These are phyloP conservation scores for Oligia strigilis DNA, from an alignment of 2,888 invertebrate genomes.

Conservation along the genomic window DNA sequence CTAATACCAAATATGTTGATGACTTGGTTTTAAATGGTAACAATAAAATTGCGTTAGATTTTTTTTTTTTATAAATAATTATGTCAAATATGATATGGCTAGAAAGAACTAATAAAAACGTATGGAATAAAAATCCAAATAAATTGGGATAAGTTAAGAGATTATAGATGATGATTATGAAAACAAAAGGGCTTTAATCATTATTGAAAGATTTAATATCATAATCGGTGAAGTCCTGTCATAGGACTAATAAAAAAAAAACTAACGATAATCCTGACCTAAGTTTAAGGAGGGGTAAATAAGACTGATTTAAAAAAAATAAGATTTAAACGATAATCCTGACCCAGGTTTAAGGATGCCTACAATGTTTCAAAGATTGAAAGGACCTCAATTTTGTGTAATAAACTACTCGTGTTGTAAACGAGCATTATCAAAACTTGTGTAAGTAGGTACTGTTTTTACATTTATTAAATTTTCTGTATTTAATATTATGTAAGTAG, in stretches of 20 bases:
- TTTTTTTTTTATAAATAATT: background rate
- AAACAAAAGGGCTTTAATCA: background rate
- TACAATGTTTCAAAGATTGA: constrained; percentile 8
- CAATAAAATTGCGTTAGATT: background rate
- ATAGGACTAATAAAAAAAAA: background rate
- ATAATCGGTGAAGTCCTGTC: no score
- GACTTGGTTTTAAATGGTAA: background rate
- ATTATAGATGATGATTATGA: background rate
- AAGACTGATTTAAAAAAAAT: background rate
- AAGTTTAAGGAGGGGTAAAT: background rate
- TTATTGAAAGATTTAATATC: background rate
- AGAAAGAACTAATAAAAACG: background rate
- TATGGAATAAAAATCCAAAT: background rate
- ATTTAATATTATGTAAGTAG: background rate
- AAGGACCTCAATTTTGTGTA: background rate
- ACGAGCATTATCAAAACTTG: background rate
- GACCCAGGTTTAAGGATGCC: no score
- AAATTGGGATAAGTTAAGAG: background rate
- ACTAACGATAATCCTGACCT: no score
- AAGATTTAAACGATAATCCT: background rate
- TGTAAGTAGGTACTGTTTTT: background rate
- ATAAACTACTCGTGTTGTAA: constrained; percentile 28
- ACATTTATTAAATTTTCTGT: background rate
- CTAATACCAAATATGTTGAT: background rate
- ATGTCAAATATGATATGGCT: background rate